phyloP scores from a whole-genome alignment of 2,113 vertebrate species.

The Grus americana region DNA sequence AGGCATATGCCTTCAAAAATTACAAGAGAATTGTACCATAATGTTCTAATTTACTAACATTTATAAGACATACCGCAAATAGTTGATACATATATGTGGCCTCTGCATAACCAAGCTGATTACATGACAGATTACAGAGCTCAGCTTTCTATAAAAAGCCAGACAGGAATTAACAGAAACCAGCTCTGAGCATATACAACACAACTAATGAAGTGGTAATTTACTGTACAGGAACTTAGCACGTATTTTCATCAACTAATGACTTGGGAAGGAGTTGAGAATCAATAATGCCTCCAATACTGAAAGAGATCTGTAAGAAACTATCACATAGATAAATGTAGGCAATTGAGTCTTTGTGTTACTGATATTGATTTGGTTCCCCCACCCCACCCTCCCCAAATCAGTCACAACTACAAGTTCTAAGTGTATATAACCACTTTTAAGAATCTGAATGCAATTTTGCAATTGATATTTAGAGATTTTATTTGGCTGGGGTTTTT shows the following conservation, averaged over 20 bases:
- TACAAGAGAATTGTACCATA: not conserved
- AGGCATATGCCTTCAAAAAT: not conserved
- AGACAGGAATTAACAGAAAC: not conserved
- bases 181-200: not conserved
- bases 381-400: not conserved
- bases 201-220: slow-evolving; percentile 21
- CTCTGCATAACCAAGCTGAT: not conserved
- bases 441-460: not conserved
- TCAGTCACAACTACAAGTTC: not conserved
- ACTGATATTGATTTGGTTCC: not conserved
- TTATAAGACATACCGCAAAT: not conserved
- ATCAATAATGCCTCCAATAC: not conserved
- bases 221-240: not conserved
- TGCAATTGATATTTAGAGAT: not conserved
- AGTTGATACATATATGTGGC: not conserved
- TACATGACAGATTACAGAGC: not conserved
- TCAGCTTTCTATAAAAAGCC: slow-evolving; percentile 5
- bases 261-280: not conserved
- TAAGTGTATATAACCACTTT: not conserved
- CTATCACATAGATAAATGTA: not conserved
- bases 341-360: not conserved
- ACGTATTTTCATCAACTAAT: not conserved
- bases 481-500: not conserved
- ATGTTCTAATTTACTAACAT: not conserved
- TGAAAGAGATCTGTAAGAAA: not conserved